Evolutionary conservation across 30 jellyfish, hydroid and myxozoan species (phyloP).

Genomic region (Chrysaora quinquecirrha): DNA sequence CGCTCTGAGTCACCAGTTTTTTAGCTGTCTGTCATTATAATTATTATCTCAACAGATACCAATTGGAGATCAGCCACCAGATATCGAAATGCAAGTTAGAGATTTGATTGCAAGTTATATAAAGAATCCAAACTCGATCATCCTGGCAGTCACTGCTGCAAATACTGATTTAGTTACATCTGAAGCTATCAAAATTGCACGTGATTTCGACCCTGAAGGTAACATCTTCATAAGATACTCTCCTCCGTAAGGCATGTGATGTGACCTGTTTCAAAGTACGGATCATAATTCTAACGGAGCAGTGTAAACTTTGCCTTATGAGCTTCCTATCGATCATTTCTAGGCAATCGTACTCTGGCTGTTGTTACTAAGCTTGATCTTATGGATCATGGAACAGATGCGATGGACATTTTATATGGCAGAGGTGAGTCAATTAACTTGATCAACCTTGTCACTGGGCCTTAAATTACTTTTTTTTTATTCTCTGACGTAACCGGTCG

Average conservation of each 20-base stretch:
- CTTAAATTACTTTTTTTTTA: too few relatives aligned
- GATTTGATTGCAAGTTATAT: conserved; percentile 67
- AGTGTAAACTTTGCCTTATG: too few relatives aligned
- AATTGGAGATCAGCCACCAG: conserved; percentile 95
- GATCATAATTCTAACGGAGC: too few relatives aligned
- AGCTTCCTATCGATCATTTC: too few relatives aligned
- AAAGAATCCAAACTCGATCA: conserved; percentile 81
- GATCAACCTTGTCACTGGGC: too few relatives aligned
- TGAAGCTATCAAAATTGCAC: conserved; percentile 86
- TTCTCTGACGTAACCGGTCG: too few relatives aligned
- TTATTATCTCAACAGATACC: conserved; percentile 74
- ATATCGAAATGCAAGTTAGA: conserved; percentile 84
- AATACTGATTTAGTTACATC: conserved; percentile 91
- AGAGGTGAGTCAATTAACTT: conserved; percentile 77
- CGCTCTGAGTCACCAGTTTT: too few relatives aligned
- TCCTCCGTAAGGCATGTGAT: too few relatives aligned
- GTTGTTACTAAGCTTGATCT: conserved; percentile 87
- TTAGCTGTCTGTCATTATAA: too few relatives aligned
- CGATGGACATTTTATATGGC: conserved; percentile 88
- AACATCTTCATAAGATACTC: background rate
- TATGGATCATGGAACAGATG: conserved; percentile 98
- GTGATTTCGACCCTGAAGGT: conserved; percentile 95
- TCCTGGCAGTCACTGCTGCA: conserved; percentile 91
- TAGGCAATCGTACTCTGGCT: conserved; percentile 89
- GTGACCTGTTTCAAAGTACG: too few relatives aligned